A percentile compares a stretch with the other conserved stretches of the same genome.
Conservation (phyloP, 1,140 invertebrate genomes). For the Drosophila arawakana region DNA sequence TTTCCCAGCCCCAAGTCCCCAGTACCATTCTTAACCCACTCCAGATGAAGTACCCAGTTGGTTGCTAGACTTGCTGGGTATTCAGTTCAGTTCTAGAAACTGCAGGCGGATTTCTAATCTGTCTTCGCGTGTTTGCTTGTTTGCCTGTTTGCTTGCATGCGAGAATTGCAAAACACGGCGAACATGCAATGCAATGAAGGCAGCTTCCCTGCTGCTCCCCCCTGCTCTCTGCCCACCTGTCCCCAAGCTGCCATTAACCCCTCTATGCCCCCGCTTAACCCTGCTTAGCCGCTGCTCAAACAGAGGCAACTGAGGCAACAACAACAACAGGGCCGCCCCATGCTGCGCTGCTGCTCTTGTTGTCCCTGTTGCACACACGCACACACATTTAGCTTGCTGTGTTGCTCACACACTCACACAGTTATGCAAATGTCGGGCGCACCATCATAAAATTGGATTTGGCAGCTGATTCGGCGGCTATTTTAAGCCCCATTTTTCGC, state of each 20-base stretch:
- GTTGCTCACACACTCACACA: conserved; percentile 41
- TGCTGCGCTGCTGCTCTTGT: conserved; percentile 55
- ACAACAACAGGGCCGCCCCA: conserved; percentile 70
- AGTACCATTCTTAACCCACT: neutral
- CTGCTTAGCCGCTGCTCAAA: conserved; percentile 12
- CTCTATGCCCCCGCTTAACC: conserved; percentile 2
- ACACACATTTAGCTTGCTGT: conserved; percentile 13
- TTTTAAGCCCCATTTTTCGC: conserved; percentile 57
- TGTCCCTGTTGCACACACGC: conserved; percentile 42
- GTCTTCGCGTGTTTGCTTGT: conserved; percentile 64
- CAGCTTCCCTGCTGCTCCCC: conserved; percentile 13
- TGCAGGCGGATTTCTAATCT: conserved; percentile 71
- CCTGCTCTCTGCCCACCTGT: conserved; percentile 5
- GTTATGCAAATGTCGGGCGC: conserved; percentile 73
- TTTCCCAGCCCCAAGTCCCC: conserved; percentile 9
- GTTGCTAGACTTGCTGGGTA: neutral
- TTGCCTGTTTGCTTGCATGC: conserved; percentile 71
- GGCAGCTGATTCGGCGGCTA: conserved; percentile 69
- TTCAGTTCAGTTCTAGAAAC: conserved; percentile 22
- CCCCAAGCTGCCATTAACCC: conserved; percentile 1
- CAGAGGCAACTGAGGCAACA: conserved; percentile 54
- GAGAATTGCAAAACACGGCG: conserved; percentile 71
- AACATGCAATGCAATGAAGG: conserved; percentile 69
- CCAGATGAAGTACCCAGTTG: conserved; percentile 4
- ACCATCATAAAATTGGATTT: conserved; percentile 82